phyloP scores from a whole-genome alignment of 2,888 invertebrate species.

The Eulithis testata region DNA sequence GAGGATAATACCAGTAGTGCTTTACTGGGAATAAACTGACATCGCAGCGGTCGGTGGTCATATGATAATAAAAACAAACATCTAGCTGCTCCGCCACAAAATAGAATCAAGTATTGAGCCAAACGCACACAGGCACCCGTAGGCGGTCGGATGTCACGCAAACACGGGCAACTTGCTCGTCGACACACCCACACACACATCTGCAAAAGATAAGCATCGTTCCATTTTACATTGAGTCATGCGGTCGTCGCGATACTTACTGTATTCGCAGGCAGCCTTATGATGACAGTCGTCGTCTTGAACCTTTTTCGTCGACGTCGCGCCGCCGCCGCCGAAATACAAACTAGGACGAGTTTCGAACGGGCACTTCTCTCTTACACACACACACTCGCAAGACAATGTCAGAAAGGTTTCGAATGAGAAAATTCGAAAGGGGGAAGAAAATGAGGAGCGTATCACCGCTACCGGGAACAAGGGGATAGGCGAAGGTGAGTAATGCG shows the following conservation, averaged over 20 bases:
- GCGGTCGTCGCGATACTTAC: constrained; percentile 78
- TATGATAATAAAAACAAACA: constrained; percentile 84
- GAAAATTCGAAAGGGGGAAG: constrained; percentile 53
- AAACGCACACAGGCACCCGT: constrained; percentile 64
- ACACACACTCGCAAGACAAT: constrained; percentile 43
- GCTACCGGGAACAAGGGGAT: constrained; percentile 58
- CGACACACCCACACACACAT: constrained; percentile 65
- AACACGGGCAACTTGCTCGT: constrained; percentile 54
- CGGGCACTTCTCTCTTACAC: constrained; percentile 69
- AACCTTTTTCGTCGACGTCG: constrained; percentile 70
- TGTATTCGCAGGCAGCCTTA: constrained; percentile 83
- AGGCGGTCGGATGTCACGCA: constrained; percentile 79
- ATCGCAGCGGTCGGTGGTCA: constrained; percentile 68
- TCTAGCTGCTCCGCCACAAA: constrained; percentile 78
- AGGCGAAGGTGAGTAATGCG: constrained; percentile 53
- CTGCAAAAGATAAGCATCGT: constrained; percentile 80
- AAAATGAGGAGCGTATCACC: constrained; percentile 47
- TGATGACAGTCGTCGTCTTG: constrained; percentile 83
- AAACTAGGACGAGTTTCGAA: constrained; percentile 67
- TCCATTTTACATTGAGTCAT: constrained; percentile 83
- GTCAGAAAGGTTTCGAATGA: constrained; percentile 49
- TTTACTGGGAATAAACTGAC: constrained; percentile 39
- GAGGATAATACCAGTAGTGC: background rate
- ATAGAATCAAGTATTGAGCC: constrained; percentile 83
- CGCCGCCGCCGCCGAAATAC: constrained; percentile 51